These are phyloP conservation scores for human DNA, from an alignment of 2,113 vertebrate genomes.

Conservation along the genomic window GRCh38 chr3:196996001-196996500, in stretches of 20 bases:
- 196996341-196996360: background rate
- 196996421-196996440: background rate
- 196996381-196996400: background rate
- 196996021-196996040: background rate
- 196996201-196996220: background rate
- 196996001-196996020: background rate
- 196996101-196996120: background rate
- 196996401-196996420: background rate
- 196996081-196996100: background rate
- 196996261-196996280: background rate
- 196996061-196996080: background rate
- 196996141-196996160: background rate
- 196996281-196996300: background rate
- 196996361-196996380: background rate
- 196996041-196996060: background rate
- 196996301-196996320: background rate
- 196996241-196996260: too few relatives aligned
- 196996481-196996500: background rate
- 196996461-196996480: background rate
- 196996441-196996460: background rate
- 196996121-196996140: background rate
- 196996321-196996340: background rate
- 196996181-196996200: background rate
- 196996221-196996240: background rate
- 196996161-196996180: background rate